Conservation (phyloP, 2,888 invertebrate genomes). For the Brachyptera risi region DNA sequence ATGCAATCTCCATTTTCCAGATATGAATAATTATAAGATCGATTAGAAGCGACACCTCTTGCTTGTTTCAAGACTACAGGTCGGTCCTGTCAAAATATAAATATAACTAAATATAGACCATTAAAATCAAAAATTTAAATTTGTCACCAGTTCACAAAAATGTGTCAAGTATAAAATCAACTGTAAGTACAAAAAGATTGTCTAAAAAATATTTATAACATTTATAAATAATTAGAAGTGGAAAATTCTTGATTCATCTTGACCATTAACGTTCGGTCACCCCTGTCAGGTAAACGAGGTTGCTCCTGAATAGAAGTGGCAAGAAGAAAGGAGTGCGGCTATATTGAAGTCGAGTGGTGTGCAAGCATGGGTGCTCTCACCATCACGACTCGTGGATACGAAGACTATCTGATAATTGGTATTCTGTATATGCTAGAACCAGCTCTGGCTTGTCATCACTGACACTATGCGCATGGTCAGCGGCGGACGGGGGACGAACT, state of each 20-base stretch:
- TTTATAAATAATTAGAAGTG: background rate
- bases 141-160: no score
- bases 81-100: no score
- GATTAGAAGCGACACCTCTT: no score
- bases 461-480: background rate
- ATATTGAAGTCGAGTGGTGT: conserved; percentile 17
- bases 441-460: background rate
- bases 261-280: no score
- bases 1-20: no score
- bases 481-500: background rate
- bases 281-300: conserved; percentile 14
- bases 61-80: no score
- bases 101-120: no score
- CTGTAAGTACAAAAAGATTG: no score
- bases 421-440: background rate
- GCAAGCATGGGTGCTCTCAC: conserved; percentile 7
- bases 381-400: background rate
- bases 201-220: no score
- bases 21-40: no score
- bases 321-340: conserved; percentile 5
- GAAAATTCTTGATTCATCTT: background rate
- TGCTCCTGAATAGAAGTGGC: conserved; percentile 19
- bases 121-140: no score
- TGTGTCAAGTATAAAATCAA: no score
- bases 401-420: conserved; percentile 16